These are phyloP conservation scores for Drosophila maculinotata DNA, from an alignment of 2,888 invertebrate species.

Conservation along the genomic window DNA sequence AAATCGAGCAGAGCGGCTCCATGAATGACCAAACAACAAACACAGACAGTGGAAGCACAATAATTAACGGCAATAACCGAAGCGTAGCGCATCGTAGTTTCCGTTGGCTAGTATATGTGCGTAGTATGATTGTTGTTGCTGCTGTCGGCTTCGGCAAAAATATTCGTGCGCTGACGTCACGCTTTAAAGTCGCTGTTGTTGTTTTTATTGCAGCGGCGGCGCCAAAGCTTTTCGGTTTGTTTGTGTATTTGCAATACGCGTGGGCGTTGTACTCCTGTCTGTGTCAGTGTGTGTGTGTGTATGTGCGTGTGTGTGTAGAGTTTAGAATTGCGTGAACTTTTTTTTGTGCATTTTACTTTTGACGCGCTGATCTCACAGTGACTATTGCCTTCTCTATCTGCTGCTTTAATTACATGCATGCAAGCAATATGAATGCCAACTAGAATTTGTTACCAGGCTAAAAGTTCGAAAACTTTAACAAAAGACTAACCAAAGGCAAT, in stretches of 20 bases:
- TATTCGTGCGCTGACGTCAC: conserved; percentile 70
- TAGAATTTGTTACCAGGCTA: background rate
- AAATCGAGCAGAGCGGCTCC: conserved; percentile 47
- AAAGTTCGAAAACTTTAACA: background rate
- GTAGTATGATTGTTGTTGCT: conserved; percentile 36
- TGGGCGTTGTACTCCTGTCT: conserved; percentile 62
- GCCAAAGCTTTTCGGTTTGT: conserved; percentile 47
- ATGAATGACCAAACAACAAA: conserved; percentile 71
- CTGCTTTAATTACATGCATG: background rate
- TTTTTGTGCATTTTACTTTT: conserved; percentile 19
- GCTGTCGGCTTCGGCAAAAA: conserved; percentile 54
- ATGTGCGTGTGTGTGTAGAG: conserved; percentile 30
- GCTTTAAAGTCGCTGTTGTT: conserved; percentile 29
- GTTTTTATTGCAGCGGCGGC: conserved; percentile 25
- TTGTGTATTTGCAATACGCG: conserved; percentile 57
- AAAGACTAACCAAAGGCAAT: background rate
- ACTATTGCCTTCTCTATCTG: background rate
- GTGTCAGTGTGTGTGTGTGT: conserved; percentile 17
- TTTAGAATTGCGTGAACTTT: conserved; percentile 56
- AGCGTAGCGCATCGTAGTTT: conserved; percentile 78
- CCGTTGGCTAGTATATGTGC: conserved; percentile 59
- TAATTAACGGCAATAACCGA: conserved; percentile 80
- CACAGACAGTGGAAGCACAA: conserved; percentile 45
- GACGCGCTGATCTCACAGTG: conserved; percentile 24
- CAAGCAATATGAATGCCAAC: background rate